phyloP scores from a whole-genome alignment of 2,113 vertebrate species.

The Otis tarda region DNA sequence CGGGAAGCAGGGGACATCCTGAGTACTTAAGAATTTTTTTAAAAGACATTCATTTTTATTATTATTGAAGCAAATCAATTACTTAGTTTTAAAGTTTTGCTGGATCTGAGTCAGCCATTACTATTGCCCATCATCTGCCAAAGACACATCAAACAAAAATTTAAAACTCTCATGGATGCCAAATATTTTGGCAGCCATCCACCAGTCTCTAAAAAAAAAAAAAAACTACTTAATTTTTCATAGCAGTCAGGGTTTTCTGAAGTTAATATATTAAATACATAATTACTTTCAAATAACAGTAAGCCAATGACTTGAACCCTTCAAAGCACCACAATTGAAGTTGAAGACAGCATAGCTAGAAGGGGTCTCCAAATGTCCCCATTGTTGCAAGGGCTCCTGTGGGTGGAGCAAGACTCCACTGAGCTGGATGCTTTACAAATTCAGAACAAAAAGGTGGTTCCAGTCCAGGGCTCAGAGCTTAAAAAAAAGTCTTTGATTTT shows the following conservation, averaged over 20 bases:
- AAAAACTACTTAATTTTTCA: not conserved
- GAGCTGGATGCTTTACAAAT: not conserved
- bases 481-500: not conserved
- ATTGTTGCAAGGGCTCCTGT: not conserved
- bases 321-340: not conserved
- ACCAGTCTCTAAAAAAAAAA: slow-evolving; percentile 6
- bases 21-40: not conserved
- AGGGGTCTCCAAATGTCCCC: not conserved
- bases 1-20: not conserved
- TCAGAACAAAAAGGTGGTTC: not conserved
- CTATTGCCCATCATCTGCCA: slow-evolving; percentile 4
- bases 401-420: not conserved
- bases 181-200: slow-evolving; percentile 39
- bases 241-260: not conserved
- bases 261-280: slow-evolving; percentile 15
- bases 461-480: not conserved
- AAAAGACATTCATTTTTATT: not conserved
- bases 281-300: slow-evolving; percentile 40
- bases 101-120: not conserved
- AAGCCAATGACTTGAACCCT: not conserved
- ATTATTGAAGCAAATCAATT: slow-evolving; percentile 33
- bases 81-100: slow-evolving; percentile 30
- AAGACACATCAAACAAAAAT: slow-evolving; percentile 9
- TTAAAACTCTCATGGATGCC: not conserved
- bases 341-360: not conserved